These are phyloP conservation scores for Falcaria lacertinaria DNA, from an alignment of 2,888 invertebrate genomes.

Conservation along the genomic window DNA sequence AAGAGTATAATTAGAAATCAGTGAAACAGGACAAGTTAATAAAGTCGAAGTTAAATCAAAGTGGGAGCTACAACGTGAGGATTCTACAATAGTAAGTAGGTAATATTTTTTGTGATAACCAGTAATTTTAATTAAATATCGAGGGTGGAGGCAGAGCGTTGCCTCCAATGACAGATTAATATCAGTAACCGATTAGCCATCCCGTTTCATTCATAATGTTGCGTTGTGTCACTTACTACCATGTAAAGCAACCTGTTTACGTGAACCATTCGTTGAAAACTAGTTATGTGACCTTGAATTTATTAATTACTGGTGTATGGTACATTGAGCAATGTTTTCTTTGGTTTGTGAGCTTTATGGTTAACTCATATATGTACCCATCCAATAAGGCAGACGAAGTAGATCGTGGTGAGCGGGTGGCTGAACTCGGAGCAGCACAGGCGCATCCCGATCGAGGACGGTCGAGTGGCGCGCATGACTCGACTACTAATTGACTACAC, in stretches of 20 bases:
- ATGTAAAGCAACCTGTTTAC: conserved; percentile 14
- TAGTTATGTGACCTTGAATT: not conserved
- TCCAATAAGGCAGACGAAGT: conserved; percentile 12
- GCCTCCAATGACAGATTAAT: conserved; percentile 25
- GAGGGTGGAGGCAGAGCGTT: conserved; percentile 5
- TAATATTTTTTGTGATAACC: too few species aligned
- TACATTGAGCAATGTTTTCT: not conserved
- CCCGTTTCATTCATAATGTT: conserved; percentile 31
- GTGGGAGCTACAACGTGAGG: too few species aligned
- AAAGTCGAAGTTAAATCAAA: too few species aligned
- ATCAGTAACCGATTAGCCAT: conserved; percentile 29
- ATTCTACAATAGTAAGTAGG: too few species aligned
- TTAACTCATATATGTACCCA: conserved; percentile 31
- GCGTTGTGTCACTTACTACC: too few species aligned
- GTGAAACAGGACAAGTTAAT: too few species aligned
- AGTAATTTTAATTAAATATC: too few species aligned
- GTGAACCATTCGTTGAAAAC: conserved; percentile 6
- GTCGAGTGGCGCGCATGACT: conserved; percentile 53
- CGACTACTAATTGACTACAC: conserved; percentile 54
- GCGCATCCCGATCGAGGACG: conserved; percentile 52
- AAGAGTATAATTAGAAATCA: too few species aligned
- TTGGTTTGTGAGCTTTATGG: not conserved
- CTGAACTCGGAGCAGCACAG: conserved; percentile 41
- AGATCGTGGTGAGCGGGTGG: conserved; percentile 29
- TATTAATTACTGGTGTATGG: not conserved